Evolutionary conservation across 2,888 invertebrate species (phyloP), one percentile per base, ranked within the genome.

Genomic region (Teleiodes luculella): DNA sequence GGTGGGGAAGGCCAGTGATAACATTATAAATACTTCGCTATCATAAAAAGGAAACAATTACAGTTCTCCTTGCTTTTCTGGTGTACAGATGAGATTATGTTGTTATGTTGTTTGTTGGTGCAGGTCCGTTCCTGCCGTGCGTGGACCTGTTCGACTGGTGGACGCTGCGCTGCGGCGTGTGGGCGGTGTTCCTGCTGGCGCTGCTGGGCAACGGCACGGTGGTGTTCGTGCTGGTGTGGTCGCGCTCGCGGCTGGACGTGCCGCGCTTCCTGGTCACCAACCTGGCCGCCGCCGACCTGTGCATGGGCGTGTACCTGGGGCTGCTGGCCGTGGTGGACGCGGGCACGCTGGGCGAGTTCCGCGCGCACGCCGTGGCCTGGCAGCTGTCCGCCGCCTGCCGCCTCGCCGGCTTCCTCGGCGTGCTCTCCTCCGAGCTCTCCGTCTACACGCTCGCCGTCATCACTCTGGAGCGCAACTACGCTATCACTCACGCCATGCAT

Each of bases 71-170:
- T n/a, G n/a, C n/a, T n/a, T n/a, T n/a, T n/a, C n/a, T n/a, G n/a
- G n/a, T n/a, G n/a, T n/a, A n/a, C n/a, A n/a, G n/a, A n/a, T n/a
- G n/a, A n/a, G n/a, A n/a, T n/a, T n/a, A n/a, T n/a, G n/a, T n/a
- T n/a, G n/a, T n/a, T n/a, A n/a, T n/a, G n/a, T n/a, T n/a, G n/a
- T n/a, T n/a, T n/a, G n/a, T n/a, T n/a, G n/a, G n/a, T n/a, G n/a
- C n/a, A n/a, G 97, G 96, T 24, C 98, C 98, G 2, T 98, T 98
- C 87, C 90, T 98, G 73, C 98, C 98, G 3, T 98, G 98, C 80
- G 95, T 96, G 74, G 98, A 98, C 82, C 91, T 98, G 53, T 98
- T 98, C 82, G 98, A 98, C 77, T 98, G 98, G 98, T 98, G 98
- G 98, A 97, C 97, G 3, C 87, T 98, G 66, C 93, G 98, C 39